Conservation (phyloP, 2,888 invertebrate species). For the Alsophila aescularia region DNA sequence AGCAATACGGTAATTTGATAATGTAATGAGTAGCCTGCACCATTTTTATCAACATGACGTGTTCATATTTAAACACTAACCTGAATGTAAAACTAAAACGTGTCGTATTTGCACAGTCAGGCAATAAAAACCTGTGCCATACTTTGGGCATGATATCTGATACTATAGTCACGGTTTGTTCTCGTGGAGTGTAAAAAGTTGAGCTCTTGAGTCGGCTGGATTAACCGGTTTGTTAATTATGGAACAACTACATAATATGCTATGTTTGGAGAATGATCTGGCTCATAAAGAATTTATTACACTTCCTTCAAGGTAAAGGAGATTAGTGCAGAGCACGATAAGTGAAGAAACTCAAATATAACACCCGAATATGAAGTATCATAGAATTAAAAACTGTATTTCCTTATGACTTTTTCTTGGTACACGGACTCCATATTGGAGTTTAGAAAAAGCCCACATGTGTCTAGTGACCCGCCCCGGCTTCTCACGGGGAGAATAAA, state of each 20-base stretch:
- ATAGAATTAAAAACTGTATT: too few species aligned
- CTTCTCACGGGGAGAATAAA: too few species aligned
- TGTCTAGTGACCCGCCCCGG: too few species aligned
- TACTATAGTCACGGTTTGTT: background rate
- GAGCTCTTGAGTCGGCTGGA: background rate
- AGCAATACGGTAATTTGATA: conserved; percentile 49
- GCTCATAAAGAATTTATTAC: background rate
- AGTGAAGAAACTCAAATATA: too few species aligned
- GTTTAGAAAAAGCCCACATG: too few species aligned
- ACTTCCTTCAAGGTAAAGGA: too few species aligned
- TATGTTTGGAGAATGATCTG: background rate
- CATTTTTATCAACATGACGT: conserved; percentile 52
- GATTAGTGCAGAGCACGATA: too few species aligned
- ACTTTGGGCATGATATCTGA: background rate
- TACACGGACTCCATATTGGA: too few species aligned
- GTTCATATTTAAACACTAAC: conserved; percentile 16
- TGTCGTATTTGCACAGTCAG: conserved; percentile 11
- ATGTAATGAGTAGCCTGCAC: conserved; percentile 44
- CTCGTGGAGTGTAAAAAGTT: background rate
- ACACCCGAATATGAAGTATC: too few species aligned
- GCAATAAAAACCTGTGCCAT: conserved; percentile 15
- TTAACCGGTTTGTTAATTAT: background rate
- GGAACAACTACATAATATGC: background rate
- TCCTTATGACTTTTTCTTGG: too few species aligned
- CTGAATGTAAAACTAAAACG: conserved; percentile 6